phyloP scores from a whole-genome alignment of 2,888 invertebrate species.

The Hololepta plana region DNA sequence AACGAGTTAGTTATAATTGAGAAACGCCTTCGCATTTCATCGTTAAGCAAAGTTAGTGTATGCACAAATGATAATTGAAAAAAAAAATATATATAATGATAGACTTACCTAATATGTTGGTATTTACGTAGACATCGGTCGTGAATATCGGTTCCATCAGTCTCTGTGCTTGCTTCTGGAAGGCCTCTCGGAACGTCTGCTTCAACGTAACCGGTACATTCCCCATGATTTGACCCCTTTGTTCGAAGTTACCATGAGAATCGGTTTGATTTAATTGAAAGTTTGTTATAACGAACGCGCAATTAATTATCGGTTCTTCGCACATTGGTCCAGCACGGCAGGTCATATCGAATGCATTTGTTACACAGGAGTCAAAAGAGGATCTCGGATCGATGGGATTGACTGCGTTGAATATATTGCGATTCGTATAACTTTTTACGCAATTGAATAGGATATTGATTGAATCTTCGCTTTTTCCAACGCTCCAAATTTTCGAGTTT shows the following conservation, averaged over 20 bases:
- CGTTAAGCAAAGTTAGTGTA: no score
- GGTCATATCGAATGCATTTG: slow-evolving; percentile 74
- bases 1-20: no score
- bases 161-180: slow-evolving; percentile 76
- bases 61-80: slow-evolving; percentile 3
- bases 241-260: neutral
- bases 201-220: slow-evolving; percentile 18
- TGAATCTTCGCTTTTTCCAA: slow-evolving; percentile 79
- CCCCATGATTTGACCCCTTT: slow-evolving; percentile 10
- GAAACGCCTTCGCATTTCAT: no score
- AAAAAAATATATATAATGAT: slow-evolving; percentile 1
- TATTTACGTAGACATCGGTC: slow-evolving; percentile 24
- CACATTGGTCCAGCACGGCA: slow-evolving; percentile 82
- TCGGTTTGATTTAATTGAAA: slow-evolving; percentile 33
- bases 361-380: slow-evolving; percentile 57
- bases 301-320: slow-evolving; percentile 93
- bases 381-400: slow-evolving; percentile 32
- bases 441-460: slow-evolving; percentile 79
- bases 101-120: slow-evolving; percentile 12
- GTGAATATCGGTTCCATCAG: slow-evolving; percentile 85
- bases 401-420: slow-evolving; percentile 32
- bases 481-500: slow-evolving; percentile 92
- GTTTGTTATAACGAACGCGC: slow-evolving; percentile 75
- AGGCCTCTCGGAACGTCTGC: slow-evolving; percentile 64
- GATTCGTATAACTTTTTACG: slow-evolving; percentile 43